A percentile compares a stretch with the other conserved stretches of the same genome.
These are phyloP conservation scores for Crotalus viridis DNA, from an alignment of 2,113 vertebrate species.

Conservation along the genomic window DNA sequence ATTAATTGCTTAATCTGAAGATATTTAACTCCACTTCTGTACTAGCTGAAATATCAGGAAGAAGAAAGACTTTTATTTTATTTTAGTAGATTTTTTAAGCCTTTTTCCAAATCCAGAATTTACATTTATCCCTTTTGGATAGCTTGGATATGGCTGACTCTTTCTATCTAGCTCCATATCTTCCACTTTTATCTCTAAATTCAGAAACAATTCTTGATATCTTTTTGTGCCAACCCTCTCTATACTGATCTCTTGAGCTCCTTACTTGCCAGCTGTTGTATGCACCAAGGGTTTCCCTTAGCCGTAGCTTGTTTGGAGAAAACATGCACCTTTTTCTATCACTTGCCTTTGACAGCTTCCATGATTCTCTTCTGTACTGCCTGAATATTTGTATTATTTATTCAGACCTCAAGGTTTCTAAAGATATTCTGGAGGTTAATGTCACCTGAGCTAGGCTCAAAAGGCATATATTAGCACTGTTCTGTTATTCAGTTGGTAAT, in stretches of 20 bases:
- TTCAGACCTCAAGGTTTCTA: background rate
- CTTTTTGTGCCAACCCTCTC: background rate
- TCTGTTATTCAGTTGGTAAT: constrained; percentile 10
- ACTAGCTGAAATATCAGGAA: background rate
- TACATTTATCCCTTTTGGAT: background rate
- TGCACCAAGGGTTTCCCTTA: background rate
- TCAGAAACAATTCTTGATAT: background rate
- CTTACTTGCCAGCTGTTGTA: background rate
- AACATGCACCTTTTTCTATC: background rate
- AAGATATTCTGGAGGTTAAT: constrained; percentile 2
- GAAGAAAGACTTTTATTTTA: background rate
- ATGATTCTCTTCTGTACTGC: background rate
- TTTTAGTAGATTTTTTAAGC: background rate
- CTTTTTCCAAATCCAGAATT: background rate
- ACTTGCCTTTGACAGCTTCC: background rate
- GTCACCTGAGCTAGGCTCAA: background rate
- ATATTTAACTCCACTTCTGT: background rate
- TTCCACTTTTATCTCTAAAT: background rate
- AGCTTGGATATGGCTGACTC: background rate
- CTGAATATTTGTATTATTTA: constrained; percentile 1
- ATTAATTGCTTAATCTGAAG: background rate
- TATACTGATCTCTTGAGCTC: background rate
- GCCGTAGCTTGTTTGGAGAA: background rate
- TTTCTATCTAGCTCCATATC: background rate
- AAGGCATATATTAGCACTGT: constrained; percentile 6